phyloP scores from a whole-genome alignment of 37 sponge, comb jelly and placozoan species.

The Spongilla lacustris region DNA sequence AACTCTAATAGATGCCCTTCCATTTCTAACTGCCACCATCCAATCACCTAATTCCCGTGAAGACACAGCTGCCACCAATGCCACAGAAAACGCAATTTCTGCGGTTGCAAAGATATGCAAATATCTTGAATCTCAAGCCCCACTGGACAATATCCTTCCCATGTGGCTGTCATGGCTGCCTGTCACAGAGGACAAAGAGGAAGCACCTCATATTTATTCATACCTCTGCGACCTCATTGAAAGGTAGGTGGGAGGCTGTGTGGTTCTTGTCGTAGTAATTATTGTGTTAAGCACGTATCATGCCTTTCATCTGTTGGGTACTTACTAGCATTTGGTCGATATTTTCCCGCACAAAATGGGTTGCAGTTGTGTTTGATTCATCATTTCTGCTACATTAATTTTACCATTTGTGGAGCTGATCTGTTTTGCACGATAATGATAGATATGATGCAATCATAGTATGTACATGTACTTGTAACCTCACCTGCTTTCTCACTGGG shows the following conservation, averaged over 20 bases:
- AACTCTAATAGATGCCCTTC: slow-evolving; percentile 68
- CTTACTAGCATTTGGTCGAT: too few species aligned
- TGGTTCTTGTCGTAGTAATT: background rate
- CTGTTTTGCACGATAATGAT: too few species aligned
- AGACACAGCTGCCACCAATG: slow-evolving; percentile 66
- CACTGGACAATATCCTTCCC: slow-evolving; percentile 84
- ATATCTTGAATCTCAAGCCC: slow-evolving; percentile 72
- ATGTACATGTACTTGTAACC: too few species aligned
- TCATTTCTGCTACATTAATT: too few species aligned
- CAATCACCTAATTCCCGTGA: slow-evolving; percentile 45
- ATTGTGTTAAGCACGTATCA: background rate
- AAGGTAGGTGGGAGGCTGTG: slow-evolving; percentile 34
- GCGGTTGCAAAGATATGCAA: slow-evolving; percentile 98
- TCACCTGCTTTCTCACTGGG: too few species aligned
- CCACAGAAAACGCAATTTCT: slow-evolving; percentile 97
- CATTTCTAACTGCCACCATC: slow-evolving; percentile 74
- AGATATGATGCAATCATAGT: too few species aligned
- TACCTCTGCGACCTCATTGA: slow-evolving; percentile 96
- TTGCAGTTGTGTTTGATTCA: too few species aligned
- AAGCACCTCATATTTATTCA: slow-evolving; percentile 88
- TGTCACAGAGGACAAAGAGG: slow-evolving; percentile 93
- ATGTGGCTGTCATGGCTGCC: slow-evolving; percentile 96
- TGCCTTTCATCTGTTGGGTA: background rate
- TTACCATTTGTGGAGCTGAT: too few species aligned
- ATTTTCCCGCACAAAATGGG: too few species aligned